Percentiles rank a stretch among this genome's conserved stretches.
Evolutionary conservation across 2,888 invertebrate genomes (phyloP).

Genomic region (Fabriciana adippe): DNA sequence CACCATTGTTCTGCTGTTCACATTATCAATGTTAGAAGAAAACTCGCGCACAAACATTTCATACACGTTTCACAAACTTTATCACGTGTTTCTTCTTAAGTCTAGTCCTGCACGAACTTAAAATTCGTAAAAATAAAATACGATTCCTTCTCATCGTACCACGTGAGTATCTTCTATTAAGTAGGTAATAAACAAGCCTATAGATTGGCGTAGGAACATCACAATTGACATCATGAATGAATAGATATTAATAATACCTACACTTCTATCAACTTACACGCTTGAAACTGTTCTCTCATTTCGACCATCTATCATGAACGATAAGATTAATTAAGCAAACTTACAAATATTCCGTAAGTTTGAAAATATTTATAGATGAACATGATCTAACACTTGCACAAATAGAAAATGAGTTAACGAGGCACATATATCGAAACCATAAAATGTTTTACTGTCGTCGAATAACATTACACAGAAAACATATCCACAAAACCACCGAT

Average conservation of each 20-base stretch:
- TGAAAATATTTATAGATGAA: slow-evolving; percentile 5
- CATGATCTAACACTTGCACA: slow-evolving; percentile 25
- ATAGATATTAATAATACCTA: slow-evolving; percentile 27
- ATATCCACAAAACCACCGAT: slow-evolving; percentile 24
- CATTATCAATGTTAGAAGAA: slow-evolving; percentile 43
- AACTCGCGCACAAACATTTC: slow-evolving; percentile 39
- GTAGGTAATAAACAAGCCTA: slow-evolving; percentile 4
- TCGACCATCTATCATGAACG: slow-evolving; percentile 32
- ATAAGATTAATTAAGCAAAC: slow-evolving; percentile 36
- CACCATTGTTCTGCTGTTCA: slow-evolving; percentile 58
- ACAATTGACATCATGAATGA: slow-evolving; percentile 31
- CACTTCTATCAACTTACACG: slow-evolving; percentile 24
- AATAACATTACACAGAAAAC: slow-evolving; percentile 24
- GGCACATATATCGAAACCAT: slow-evolving; percentile 18
- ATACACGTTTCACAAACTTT: slow-evolving; percentile 25
- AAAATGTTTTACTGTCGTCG: slow-evolving; percentile 19
- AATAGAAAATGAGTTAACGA: slow-evolving; percentile 19
- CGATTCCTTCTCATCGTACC: slow-evolving; percentile 16
- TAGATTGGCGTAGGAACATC: slow-evolving; percentile 3
- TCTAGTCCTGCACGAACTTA: slow-evolving; percentile 16
- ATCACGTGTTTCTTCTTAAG: slow-evolving; percentile 27
- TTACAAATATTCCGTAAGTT: slow-evolving; percentile 19
- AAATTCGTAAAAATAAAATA: slow-evolving; percentile 24
- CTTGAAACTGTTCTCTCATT: slow-evolving; percentile 31
- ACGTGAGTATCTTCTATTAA: slow-evolving; percentile 6